Evolutionary conservation across 2,888 invertebrate genomes (phyloP), one percentile per base, ranked within the genome.

Genomic region (Philopedon plagiatum): DNA sequence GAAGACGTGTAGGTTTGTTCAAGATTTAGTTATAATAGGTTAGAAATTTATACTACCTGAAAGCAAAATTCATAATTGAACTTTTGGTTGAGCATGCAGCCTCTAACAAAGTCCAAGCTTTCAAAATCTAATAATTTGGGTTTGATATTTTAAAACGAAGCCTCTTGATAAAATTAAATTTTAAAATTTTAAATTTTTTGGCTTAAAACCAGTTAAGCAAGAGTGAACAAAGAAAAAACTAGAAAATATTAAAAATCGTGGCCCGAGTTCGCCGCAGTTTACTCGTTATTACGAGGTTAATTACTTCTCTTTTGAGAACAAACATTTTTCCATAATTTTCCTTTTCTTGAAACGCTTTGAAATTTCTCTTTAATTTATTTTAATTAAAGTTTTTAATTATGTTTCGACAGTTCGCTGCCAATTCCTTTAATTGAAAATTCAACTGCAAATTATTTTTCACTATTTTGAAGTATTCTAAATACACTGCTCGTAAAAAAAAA

Each of bases 371-470:
- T 46, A 57, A 44, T 67, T 46, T 67, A 57, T 61, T 61, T 54
- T 61, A 68, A 51, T 68, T 68, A 68, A 32, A 61, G 60, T 51
- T 61, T 61, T 37, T 68, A 61, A 68, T 61, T 68, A 54, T 61
- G 61, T 61, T 68, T 67, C 46, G 66, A 32, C 66, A 37, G 44
- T 34, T 61, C 19, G 29, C 44, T 68, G 46, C 39, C 49, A 26
- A 68, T 51, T 51, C 5, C 29, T 19, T 32, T 62, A 62, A 62
- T 62, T 62, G 15, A 62, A 62, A 49, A 46, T 29, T 21, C 62
- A 49, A 62, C 29, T 29, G 29, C 15, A 7, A 54, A 54, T 18
- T 54, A 32, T 32, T 54, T 29, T 29, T 21, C 7, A 39, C 21
- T 0, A n/a, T 21, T 46, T 19, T 5, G n/a, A 46, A 46, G 4